These are phyloP conservation scores for Acronicta leporina DNA, from an alignment of 2,888 invertebrate genomes.

Conservation along the genomic window DNA sequence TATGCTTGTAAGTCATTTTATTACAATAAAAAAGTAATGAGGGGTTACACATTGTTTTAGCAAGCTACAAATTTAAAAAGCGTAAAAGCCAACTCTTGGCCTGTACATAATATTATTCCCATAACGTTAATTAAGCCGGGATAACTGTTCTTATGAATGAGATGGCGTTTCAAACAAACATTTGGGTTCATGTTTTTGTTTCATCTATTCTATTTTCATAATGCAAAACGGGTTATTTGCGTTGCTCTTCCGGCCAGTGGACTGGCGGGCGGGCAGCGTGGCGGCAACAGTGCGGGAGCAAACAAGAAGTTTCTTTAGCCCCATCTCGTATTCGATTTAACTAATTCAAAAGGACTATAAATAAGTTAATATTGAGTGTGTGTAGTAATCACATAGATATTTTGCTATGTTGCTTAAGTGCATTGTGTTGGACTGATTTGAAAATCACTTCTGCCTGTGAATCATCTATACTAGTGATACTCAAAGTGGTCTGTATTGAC, in stretches of 20 bases:
- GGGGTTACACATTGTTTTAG: neutral
- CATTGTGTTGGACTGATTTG: no score
- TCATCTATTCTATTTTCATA: conserved; percentile 77
- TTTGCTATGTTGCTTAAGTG: no score
- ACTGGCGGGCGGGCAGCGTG: conserved; percentile 26
- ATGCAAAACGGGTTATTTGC: conserved; percentile 81
- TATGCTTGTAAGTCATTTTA: no score
- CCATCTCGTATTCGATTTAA: conserved; percentile 27
- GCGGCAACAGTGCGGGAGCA: conserved; percentile 50
- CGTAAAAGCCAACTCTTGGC: conserved; percentile 4
- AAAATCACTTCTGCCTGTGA: no score
- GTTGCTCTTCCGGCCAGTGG: conserved; percentile 69
- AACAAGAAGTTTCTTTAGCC: conserved; percentile 74
- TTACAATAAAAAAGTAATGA: no score
- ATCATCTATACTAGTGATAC: no score
- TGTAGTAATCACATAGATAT: conserved; percentile 7
- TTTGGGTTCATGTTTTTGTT: conserved; percentile 69
- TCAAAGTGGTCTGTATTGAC: no score
- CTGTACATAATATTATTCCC: conserved; percentile 51
- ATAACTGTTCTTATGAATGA: conserved; percentile 63
- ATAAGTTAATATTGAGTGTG: no score
- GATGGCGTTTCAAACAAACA: conserved; percentile 65
- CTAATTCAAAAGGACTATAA: conserved; percentile 29
- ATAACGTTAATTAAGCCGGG: conserved; percentile 64
- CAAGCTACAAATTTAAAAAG: conserved; percentile 21